Evolutionary conservation across 1,140 invertebrate species (phyloP).

Genomic region (Cotesia vestalis): DNA sequence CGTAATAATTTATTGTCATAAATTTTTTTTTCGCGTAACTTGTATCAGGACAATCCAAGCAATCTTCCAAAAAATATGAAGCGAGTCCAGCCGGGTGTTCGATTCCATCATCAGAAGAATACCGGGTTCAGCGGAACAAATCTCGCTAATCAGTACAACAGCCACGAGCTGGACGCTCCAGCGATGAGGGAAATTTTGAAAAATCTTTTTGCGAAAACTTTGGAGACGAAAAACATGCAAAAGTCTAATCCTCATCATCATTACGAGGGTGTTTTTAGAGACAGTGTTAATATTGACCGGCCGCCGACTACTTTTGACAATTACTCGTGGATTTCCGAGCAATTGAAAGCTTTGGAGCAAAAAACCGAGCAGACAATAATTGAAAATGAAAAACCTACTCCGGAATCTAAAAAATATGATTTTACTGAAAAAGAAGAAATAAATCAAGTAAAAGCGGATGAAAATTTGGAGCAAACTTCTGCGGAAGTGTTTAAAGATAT

Average conservation of each 20-base stretch:
- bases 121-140: slow-evolving; percentile 30
- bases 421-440: not conserved
- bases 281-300: slow-evolving; percentile 52
- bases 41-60: slow-evolving; percentile 48
- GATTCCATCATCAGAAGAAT: slow-evolving; percentile 55
- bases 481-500: slow-evolving; percentile 70
- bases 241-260: slow-evolving; percentile 53
- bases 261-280: slow-evolving; percentile 54
- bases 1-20: too few species aligned
- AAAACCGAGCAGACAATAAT: too few species aligned
- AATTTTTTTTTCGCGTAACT: too few species aligned
- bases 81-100: slow-evolving; percentile 57
- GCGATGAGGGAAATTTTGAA: slow-evolving; percentile 59
- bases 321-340: slow-evolving; percentile 14
- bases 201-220: slow-evolving; percentile 49
- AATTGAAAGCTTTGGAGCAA: not conserved
- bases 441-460: not conserved
- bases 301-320: slow-evolving; percentile 40
- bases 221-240: slow-evolving; percentile 52
- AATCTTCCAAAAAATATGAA: slow-evolving; percentile 65
- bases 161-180: slow-evolving; percentile 61
- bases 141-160: slow-evolving; percentile 44
- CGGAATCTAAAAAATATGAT: not conserved
- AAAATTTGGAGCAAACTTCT: slow-evolving; percentile 55
- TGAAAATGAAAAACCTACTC: too few species aligned